A percentile compares a stretch with the other conserved stretches of the same genome.
These are phyloP conservation scores for Parauchenoglanis punctatus DNA, from an alignment of 2,797 vertebrate species.

Conservation along the genomic window DNA sequence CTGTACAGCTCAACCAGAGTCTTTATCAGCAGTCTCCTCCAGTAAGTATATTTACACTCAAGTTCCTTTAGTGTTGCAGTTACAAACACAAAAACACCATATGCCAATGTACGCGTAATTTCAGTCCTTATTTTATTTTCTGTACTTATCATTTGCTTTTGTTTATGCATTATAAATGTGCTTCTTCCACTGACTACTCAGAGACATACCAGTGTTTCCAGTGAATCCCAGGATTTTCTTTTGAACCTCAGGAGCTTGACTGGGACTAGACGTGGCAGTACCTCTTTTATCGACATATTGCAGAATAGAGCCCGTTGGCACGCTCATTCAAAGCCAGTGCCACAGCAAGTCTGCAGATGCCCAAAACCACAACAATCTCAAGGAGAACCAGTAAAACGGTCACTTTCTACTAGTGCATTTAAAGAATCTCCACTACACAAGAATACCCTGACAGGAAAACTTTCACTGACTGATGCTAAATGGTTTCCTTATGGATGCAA, in stretches of 20 bases:
- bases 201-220: conserved; percentile 67
- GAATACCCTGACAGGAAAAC: neutral
- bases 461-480: conserved; percentile 1
- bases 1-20: conserved; percentile 51
- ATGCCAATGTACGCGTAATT: neutral
- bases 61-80: neutral
- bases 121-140: neutral
- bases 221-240: conserved; percentile 47
- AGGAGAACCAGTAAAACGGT: conserved; percentile 19
- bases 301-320: conserved; percentile 58
- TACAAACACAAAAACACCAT: neutral
- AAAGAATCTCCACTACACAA: neutral
- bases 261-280: conserved; percentile 62
- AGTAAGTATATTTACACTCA: conserved; percentile 65
- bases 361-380: conserved; percentile 44
- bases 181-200: conserved; percentile 55
- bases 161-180: conserved; percentile 26
- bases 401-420: neutral
- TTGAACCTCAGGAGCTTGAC: conserved; percentile 25
- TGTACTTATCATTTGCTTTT: neutral
- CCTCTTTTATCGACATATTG: conserved; percentile 65
- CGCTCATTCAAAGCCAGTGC: conserved; percentile 37
- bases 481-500: neutral
- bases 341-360: conserved; percentile 48
- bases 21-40: conserved; percentile 68